These are phyloP conservation scores for Triplophysa dalaica DNA, from an alignment of 2,113 vertebrate species.

Conservation along the genomic window DNA sequence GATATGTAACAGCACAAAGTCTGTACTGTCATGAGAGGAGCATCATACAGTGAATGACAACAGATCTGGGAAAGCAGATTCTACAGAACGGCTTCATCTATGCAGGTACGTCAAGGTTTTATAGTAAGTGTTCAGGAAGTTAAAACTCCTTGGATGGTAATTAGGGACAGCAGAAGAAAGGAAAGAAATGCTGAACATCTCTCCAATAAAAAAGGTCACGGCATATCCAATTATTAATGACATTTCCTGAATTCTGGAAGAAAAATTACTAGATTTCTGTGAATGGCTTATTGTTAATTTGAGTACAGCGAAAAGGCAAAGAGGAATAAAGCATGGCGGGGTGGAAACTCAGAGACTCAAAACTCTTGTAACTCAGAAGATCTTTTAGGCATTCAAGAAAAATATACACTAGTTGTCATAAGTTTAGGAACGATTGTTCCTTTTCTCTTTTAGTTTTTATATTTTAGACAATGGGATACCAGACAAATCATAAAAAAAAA, in stretches of 20 bases:
- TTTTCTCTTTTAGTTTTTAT: too few species aligned
- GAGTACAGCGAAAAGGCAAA: conserved; percentile 39
- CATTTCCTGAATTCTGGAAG: conserved; percentile 64
- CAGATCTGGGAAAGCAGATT: background rate
- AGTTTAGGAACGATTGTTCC: too few species aligned
- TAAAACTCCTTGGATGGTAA: conserved; percentile 25
- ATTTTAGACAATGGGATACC: too few species aligned
- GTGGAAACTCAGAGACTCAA: background rate
- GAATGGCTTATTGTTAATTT: conserved; percentile 62
- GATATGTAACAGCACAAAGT: background rate
- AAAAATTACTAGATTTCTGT: conserved; percentile 56
- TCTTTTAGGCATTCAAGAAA: too few species aligned
- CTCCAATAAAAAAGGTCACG: conserved; percentile 65
- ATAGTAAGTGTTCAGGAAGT: background rate
- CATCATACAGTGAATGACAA: conserved; percentile 11
- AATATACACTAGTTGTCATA: too few species aligned
- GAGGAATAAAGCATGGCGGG: background rate
- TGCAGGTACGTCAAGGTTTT: background rate
- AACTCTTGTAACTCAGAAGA: too few species aligned
- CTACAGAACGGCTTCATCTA: conserved; percentile 1
- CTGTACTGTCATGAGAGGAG: background rate
- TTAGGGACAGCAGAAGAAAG: conserved; percentile 42
- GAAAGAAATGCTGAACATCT: conserved; percentile 28
- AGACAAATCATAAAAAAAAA: too few species aligned
- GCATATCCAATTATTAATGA: conserved; percentile 67